These are phyloP conservation scores for Hymenopus coronatus DNA, from an alignment of 2,888 invertebrate genomes.

Conservation along the genomic window DNA sequence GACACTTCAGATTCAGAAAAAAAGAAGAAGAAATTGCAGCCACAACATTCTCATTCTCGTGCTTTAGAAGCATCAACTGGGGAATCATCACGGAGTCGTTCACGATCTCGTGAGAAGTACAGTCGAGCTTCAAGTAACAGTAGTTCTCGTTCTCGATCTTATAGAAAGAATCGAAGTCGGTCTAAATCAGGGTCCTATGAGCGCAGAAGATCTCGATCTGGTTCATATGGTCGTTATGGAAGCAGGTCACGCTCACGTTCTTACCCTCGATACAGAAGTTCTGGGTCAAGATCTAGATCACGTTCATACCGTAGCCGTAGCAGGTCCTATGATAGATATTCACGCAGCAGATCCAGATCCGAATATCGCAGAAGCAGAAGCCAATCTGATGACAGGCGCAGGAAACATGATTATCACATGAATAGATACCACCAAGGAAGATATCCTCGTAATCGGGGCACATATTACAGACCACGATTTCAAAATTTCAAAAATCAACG, in stretches of 20 bases:
- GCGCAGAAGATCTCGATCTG: conserved; percentile 34
- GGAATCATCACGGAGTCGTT: conserved; percentile 64
- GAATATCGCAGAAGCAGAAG: conserved; percentile 51
- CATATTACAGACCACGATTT: conserved; percentile 77
- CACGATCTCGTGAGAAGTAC: conserved; percentile 53
- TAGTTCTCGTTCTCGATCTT: conserved; percentile 50
- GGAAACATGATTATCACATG: conserved; percentile 33
- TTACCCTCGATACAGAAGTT: conserved; percentile 51
- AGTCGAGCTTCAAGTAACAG: conserved; percentile 41
- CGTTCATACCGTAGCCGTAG: conserved; percentile 45
- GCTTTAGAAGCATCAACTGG: conserved; percentile 44
- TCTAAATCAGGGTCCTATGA: conserved; percentile 32
- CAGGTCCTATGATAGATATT: conserved; percentile 50
- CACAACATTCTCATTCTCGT: conserved; percentile 40
- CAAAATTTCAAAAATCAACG: conserved; percentile 58
- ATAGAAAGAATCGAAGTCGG: conserved; percentile 43
- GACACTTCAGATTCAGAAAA: conserved; percentile 47
- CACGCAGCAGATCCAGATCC: conserved; percentile 57
- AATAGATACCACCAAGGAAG: conserved; percentile 39
- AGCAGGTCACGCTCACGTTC: conserved; percentile 48
- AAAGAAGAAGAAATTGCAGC: conserved; percentile 39
- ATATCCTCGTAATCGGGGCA: conserved; percentile 65
- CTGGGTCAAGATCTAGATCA: conserved; percentile 40
- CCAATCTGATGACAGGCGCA: conserved; percentile 48
- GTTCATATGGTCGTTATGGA: conserved; percentile 33